Percentiles rank a stretch among this genome's conserved stretches.
These are phyloP conservation scores for Nematolebias whitei DNA, from an alignment of 2,113 vertebrate genomes.

Conservation along the genomic window DNA sequence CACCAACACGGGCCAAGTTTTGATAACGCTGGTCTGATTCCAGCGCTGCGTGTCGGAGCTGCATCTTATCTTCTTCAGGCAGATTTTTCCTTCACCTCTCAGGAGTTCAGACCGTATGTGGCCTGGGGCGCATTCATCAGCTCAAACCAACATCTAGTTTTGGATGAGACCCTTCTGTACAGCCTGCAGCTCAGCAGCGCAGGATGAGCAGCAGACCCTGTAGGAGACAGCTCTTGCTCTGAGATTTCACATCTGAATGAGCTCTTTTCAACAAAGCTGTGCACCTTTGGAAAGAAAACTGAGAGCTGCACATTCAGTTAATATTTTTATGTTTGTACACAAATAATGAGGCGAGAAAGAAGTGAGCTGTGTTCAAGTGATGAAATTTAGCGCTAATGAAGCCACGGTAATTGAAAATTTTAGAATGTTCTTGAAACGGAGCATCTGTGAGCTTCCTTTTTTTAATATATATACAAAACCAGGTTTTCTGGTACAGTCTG, in stretches of 20 bases:
- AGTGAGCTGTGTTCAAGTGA: constrained; percentile 31
- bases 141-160: constrained; percentile 18
- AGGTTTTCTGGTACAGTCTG: constrained; percentile 30
- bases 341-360: constrained; percentile 25
- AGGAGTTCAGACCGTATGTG: constrained; percentile 16
- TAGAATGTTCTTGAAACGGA: constrained; percentile 25
- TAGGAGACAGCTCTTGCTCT: constrained; percentile 32
- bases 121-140: constrained; percentile 13
- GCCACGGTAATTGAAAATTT: constrained; percentile 32
- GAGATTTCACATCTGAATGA: constrained; percentile 31
- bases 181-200: constrained; percentile 47
- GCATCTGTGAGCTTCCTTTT: constrained; percentile 29
- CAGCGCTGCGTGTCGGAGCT: constrained; percentile 9
- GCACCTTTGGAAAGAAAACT: constrained; percentile 9
- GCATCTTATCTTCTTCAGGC: constrained; percentile 8
- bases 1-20: not conserved
- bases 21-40: constrained; percentile 3
- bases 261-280: constrained; percentile 37
- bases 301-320: constrained; percentile 36
- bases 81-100: constrained; percentile 26
- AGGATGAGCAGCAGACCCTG: constrained; percentile 26
- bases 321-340: constrained; percentile 43
- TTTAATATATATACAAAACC: no score
- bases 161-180: constrained; percentile 26
- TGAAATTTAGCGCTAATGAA: constrained; percentile 54